These are phyloP conservation scores for Coranthus polyacanthus DNA, from an alignment of 2,797 vertebrate species.

Conservation along the genomic window DNA sequence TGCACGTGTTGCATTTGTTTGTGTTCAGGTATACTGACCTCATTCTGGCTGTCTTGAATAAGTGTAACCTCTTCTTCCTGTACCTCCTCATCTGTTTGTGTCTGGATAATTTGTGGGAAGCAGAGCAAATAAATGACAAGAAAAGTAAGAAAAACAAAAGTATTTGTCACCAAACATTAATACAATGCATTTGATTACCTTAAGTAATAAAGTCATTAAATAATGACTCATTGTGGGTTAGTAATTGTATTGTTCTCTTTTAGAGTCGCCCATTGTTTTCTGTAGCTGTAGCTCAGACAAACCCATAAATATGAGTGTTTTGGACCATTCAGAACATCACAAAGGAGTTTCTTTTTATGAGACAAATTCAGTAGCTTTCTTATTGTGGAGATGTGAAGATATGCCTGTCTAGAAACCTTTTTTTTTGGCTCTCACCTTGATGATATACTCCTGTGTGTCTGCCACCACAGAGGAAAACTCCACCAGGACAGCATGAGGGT, in stretches of 20 bases:
- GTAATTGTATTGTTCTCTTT: neutral
- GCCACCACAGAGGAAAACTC: conserved; percentile 98
- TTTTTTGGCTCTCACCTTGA: conserved; percentile 86
- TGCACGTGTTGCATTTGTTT: neutral
- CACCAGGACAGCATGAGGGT: conserved; percentile 94
- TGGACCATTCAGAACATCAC: neutral
- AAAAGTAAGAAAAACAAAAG: neutral
- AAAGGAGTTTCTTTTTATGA: neutral
- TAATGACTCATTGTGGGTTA: neutral
- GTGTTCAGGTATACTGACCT: conserved; percentile 62
- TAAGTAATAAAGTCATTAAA: neutral
- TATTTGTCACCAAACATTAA: neutral
- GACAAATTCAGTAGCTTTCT: neutral
- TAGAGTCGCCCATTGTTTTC: neutral
- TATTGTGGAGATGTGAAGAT: neutral
- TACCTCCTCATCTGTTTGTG: conserved; percentile 75
- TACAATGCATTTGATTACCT: neutral
- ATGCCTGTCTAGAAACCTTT: neutral
- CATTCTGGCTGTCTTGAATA: conserved; percentile 78
- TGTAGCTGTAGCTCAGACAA: neutral
- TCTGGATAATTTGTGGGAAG: conserved; percentile 55
- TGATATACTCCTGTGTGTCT: conserved; percentile 98
- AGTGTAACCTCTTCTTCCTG: conserved; percentile 78
- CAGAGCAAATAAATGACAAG: conserved; percentile 10
- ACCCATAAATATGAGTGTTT: neutral